Evolutionary conservation across 1,140 invertebrate species (phyloP).

Genomic region (Hetaerina americana): DNA sequence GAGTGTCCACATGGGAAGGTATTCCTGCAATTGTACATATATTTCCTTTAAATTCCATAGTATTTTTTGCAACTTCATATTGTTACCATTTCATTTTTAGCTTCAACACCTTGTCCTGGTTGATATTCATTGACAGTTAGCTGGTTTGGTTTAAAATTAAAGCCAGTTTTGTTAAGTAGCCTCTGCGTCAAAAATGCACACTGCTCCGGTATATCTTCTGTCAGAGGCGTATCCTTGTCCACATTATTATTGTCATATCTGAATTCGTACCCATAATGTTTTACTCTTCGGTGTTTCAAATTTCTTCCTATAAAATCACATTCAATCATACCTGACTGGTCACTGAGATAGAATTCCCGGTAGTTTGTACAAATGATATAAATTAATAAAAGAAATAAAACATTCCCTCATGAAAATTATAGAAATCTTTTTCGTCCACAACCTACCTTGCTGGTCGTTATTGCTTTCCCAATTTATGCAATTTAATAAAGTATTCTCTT

Average conservation of each 20-base stretch:
- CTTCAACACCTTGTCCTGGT: constrained; percentile 83
- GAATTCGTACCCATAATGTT: constrained; percentile 92
- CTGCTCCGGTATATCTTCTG: constrained; percentile 50
- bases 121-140: constrained; percentile 84
- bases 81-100: too few species aligned
- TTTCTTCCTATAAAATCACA: constrained; percentile 27
- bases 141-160: constrained; percentile 59
- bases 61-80: too few species aligned
- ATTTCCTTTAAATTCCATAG: too few species aligned
- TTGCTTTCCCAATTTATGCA: constrained; percentile 45
- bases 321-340: too few species aligned
- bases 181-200: constrained; percentile 52
- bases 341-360: too few species aligned
- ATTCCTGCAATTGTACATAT: constrained; percentile 53
- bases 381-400: too few species aligned
- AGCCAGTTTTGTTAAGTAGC: constrained; percentile 36
- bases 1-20: constrained; percentile 89
- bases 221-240: constrained; percentile 51
- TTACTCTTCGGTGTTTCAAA: constrained; percentile 77
- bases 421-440: too few species aligned
- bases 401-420: too few species aligned
- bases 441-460: too few species aligned
- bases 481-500: constrained; percentile 52
- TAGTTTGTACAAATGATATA: too few species aligned
- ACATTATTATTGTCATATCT: constrained; percentile 81